phyloP scores from a whole-genome alignment of 2,113 vertebrate genomes.

The Fulmarus glacialis region DNA sequence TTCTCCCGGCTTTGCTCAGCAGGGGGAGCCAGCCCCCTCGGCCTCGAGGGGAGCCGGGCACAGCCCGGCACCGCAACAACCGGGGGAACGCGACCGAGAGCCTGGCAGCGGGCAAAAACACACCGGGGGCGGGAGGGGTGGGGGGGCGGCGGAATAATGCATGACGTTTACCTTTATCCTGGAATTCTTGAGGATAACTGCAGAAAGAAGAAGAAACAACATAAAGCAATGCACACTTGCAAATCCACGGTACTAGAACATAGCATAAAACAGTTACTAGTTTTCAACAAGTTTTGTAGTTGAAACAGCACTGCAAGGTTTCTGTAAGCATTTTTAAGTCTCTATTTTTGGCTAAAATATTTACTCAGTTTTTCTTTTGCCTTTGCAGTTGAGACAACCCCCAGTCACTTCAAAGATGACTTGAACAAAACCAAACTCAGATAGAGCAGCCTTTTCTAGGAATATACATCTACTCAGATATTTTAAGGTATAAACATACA shows the following conservation, averaged over 20 bases:
- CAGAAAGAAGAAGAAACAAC: not conserved
- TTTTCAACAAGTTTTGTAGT: not conserved
- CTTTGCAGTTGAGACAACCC: not conserved
- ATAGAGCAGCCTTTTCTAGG: not conserved
- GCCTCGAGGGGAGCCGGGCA: not conserved
- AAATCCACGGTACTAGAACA: not conserved
- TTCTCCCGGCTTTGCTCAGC: slow-evolving; percentile 44
- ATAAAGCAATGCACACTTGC: not conserved
- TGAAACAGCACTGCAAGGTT: not conserved
- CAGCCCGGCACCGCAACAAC: not conserved
- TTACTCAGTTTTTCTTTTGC: not conserved
- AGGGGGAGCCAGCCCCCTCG: slow-evolving; percentile 76
- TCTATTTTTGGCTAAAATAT: not conserved
- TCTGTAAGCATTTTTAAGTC: not conserved
- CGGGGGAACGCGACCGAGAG: not conserved
- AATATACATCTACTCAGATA: not conserved
- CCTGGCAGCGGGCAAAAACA: not conserved
- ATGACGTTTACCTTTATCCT: slow-evolving; percentile 83
- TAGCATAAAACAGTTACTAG: accelerated
- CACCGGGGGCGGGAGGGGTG: not conserved
- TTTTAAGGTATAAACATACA: not conserved
- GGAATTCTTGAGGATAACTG: slow-evolving; percentile 87
- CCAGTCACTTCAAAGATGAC: not conserved
- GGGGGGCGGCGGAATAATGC: too few relatives aligned
- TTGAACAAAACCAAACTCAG: not conserved